Evolutionary conservation across 2,888 invertebrate species (phyloP).

Genomic region (Odontomyia ornata): DNA sequence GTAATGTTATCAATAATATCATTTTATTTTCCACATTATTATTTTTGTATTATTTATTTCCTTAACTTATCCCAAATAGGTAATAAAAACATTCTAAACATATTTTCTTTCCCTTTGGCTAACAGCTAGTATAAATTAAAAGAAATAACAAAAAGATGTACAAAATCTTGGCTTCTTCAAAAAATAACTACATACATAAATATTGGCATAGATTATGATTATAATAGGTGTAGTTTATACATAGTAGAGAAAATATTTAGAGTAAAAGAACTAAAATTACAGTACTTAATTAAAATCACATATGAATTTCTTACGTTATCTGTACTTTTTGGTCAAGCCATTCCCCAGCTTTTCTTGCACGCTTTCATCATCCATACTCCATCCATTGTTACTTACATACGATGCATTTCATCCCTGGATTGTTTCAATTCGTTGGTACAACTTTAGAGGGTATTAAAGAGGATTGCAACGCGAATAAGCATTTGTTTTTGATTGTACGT

Average conservation of each 20-base stretch:
- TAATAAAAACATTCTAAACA: background rate
- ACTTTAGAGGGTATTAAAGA: too few species aligned
- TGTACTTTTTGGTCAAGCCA: conserved; percentile 15
- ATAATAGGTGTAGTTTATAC: background rate
- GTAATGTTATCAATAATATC: background rate
- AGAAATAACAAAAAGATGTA: background rate
- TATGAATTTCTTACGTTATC: conserved; percentile 29
- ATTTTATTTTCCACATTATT: background rate
- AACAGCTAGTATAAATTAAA: background rate
- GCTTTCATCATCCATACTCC: too few species aligned
- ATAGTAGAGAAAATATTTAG: conserved; percentile 4
- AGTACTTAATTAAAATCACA: conserved; percentile 43
- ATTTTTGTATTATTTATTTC: background rate
- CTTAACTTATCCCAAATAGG: conserved; percentile 12
- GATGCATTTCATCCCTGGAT: too few species aligned
- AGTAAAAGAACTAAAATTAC: conserved; percentile 39
- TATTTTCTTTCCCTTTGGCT: background rate
- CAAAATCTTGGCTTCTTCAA: conserved; percentile 12
- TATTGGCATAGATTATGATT: background rate
- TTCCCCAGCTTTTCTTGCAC: background rate
- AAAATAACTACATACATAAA: conserved; percentile 18
- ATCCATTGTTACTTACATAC: too few species aligned
- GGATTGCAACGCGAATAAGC: too few species aligned
- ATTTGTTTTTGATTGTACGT: background rate
- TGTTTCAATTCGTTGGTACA: too few species aligned